Base-by-base conservation (phyloP, 2,888 invertebrate species). In the Amblyjoppa fuscipennis region DNA sequence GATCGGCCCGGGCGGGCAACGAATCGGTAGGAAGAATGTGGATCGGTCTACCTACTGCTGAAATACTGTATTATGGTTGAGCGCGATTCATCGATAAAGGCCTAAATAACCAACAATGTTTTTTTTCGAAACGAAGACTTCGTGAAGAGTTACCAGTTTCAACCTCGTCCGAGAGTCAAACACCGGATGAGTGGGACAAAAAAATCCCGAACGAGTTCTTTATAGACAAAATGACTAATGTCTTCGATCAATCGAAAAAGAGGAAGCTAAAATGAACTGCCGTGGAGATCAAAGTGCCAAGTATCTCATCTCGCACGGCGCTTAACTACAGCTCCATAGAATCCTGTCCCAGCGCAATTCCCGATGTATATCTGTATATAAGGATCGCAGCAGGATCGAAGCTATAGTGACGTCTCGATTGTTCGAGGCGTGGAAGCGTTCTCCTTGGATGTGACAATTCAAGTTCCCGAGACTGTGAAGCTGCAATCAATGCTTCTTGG, bases 401-500 rank as follows among this genome's bases (percentile, higher is more conserved):
- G 73, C 84, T 87, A 88, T 87, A 85, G 83, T 74, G 89, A 84
- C 85, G 87, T 77, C 86, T 87, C 91, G 91, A 92, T 92, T 92
- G 92, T 92, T 92, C 90, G 90, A 92, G 92, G 92, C 92, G 93
- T 91, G 91, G 91, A 92, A 90, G 90, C 91, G 90, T 74, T 81
- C 92, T 91, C 91, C 92, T 93, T 92, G 91, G 92, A 92, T 92
- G 92, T 91, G 92, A 93, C 92, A 91, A 93, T 93, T 92, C 92
- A 91, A 92, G 92, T 92, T 92, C 92, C 90, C 51, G 66, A 91
- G 92, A 92, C 92, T 90, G 92, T 91, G 92, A 93, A 92, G 91
- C 91, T 92, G 93, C 93, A 93, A 93, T 93, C 93, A 93, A 93
- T 93, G 92, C 92, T 91, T 59, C 87, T 81, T 87, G 87, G 85